Conservation (phyloP, 2,113 vertebrate genomes). For the Phrynocephalus versicolor region DNA sequence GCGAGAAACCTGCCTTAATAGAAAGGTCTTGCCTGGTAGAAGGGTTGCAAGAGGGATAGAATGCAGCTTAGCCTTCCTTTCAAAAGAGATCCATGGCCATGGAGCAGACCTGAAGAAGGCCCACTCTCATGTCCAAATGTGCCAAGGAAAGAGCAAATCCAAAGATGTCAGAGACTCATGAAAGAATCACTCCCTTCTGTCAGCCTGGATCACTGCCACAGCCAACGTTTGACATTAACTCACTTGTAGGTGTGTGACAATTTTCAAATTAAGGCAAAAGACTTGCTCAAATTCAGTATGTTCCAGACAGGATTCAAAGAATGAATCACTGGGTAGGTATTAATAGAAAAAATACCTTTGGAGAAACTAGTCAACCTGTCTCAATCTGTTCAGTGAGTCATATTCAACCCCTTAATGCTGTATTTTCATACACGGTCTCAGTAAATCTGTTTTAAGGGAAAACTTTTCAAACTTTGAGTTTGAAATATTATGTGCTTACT, state of each 20-base stretch:
- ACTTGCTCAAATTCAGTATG: conserved; percentile 55
- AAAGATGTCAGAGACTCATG: too few relatives aligned
- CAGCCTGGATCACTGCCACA: too few relatives aligned
- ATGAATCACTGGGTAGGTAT: conserved; percentile 49
- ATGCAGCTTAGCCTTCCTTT: too few relatives aligned
- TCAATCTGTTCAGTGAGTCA: conserved; percentile 37
- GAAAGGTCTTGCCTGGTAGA: too few relatives aligned
- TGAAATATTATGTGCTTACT: background rate
- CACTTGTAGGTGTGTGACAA: conserved; percentile 43
- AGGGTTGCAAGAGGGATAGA: too few relatives aligned
- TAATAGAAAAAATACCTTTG: conserved; percentile 49
- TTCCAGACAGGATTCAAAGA: conserved; percentile 42
- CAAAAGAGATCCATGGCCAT: too few relatives aligned
- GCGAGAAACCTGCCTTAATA: too few relatives aligned
- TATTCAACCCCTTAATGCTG: conserved; percentile 25
- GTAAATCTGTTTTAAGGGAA: conserved; percentile 30
- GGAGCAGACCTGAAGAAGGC: too few relatives aligned
- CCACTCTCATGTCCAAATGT: too few relatives aligned
- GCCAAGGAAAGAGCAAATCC: too few relatives aligned
- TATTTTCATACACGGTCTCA: conserved; percentile 10
- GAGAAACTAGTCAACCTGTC: conserved; percentile 47
- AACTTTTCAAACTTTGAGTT: conserved; percentile 19
- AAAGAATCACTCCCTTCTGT: too few relatives aligned
- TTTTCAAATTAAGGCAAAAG: conserved; percentile 61
- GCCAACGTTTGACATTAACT: conserved; percentile 33